These are phyloP conservation scores for Chaetura pelagica DNA, from an alignment of 2,113 vertebrate species.

Conservation along the genomic window DNA sequence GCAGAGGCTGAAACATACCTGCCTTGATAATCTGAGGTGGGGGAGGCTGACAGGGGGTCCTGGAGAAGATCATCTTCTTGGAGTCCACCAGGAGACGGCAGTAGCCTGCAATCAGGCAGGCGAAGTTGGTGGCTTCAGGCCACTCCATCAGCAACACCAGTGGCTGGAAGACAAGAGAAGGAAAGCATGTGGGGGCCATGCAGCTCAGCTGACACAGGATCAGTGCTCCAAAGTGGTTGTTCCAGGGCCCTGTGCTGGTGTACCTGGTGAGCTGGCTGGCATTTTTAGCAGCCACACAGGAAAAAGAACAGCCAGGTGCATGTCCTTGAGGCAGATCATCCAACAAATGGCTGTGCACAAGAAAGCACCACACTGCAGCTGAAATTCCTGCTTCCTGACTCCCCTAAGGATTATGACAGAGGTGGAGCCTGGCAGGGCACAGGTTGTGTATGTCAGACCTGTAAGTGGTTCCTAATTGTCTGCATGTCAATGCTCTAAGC, in stretches of 20 bases:
- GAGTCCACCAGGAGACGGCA: conserved; percentile 96
- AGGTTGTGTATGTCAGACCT: neutral
- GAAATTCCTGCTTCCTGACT: neutral
- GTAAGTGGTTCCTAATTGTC: neutral
- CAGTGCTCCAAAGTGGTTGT: neutral
- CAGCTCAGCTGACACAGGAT: neutral
- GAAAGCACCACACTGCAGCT: neutral
- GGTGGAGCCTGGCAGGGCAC: neutral
- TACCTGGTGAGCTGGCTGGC: neutral
- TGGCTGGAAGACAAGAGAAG: conserved; percentile 79
- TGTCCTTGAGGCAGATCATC: neutral
- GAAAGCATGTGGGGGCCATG: rapidly evolving
- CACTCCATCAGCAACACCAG: conserved; percentile 97
- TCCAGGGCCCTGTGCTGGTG: neutral
- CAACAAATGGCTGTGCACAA: neutral
- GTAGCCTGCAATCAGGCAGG: conserved; percentile 96
- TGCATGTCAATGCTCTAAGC: neutral
- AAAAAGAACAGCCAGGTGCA: neutral
- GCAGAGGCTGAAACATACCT: conserved; percentile 88
- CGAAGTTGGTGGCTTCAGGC: conserved; percentile 97
- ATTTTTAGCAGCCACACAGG: neutral
- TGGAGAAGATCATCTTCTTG: conserved; percentile 92
- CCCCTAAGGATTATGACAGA: neutral
- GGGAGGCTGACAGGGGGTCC: conserved; percentile 82
- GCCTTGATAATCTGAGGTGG: conserved; percentile 92